Evolutionary conservation across 2,888 invertebrate species (phyloP).

Genomic region (Dolichopus griseipennis): DNA sequence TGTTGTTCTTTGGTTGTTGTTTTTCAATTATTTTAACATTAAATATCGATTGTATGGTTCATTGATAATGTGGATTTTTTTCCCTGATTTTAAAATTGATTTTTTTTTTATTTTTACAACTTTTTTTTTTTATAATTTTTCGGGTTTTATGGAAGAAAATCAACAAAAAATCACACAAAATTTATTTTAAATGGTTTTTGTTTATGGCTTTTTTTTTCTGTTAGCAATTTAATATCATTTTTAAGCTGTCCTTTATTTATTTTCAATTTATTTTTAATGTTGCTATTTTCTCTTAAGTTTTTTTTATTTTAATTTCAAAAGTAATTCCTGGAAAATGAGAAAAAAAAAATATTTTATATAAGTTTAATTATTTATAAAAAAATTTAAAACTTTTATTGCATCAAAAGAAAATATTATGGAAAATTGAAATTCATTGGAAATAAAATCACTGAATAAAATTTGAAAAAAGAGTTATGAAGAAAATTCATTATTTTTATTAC

Average conservation of each 20-base stretch:
- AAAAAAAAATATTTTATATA: too few relatives aligned
- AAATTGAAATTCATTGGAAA: too few relatives aligned
- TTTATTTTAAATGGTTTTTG: neutral
- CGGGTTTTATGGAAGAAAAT: neutral
- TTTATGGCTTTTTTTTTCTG: neutral
- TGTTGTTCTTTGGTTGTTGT: neutral
- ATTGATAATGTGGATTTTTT: neutral
- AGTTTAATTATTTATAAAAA: too few relatives aligned
- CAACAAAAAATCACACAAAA: neutral
- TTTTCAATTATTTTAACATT: neutral
- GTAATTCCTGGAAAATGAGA: too few relatives aligned
- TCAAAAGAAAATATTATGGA: too few relatives aligned
- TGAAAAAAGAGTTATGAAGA: too few relatives aligned
- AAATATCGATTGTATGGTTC: constrained; percentile 1
- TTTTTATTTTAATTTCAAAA: too few relatives aligned
- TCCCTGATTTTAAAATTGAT: neutral
- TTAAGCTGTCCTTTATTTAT: neutral
- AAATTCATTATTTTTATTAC: too few relatives aligned
- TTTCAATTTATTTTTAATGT: neutral
- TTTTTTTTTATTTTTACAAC: neutral
- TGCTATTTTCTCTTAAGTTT: too few relatives aligned
- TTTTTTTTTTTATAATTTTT: too few relatives aligned
- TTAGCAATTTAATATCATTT: constrained; percentile 1
- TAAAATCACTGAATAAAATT: too few relatives aligned
- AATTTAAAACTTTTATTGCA: too few relatives aligned